These are phyloP conservation scores for Trypoxylus dichotomus DNA, from an alignment of 1,140 invertebrate genomes.

Conservation along the genomic window DNA sequence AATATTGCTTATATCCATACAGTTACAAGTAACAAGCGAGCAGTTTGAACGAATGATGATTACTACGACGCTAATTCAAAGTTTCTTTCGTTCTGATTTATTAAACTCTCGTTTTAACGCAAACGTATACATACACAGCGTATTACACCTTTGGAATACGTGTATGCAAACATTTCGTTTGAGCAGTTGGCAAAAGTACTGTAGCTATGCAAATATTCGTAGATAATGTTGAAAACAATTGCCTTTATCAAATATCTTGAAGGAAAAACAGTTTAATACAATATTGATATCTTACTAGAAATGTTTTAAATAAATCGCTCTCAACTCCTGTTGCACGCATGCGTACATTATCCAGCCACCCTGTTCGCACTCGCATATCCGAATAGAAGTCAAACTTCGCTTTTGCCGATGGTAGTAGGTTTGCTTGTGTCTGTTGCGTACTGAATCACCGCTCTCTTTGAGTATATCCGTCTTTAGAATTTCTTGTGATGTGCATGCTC, in stretches of 20 bases:
- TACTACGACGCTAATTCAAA: too few relatives aligned
- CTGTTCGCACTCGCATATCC: slow-evolving; percentile 2
- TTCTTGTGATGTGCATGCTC: not conserved
- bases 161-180: too few relatives aligned
- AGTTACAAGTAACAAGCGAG: too few relatives aligned
- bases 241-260: not conserved
- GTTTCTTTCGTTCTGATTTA: too few relatives aligned
- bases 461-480: not conserved
- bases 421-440: slow-evolving; percentile 8
- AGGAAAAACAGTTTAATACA: not conserved
- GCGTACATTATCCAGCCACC: slow-evolving; percentile 4
- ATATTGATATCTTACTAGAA: not conserved
- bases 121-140: too few relatives aligned
- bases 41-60: too few relatives aligned
- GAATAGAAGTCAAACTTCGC: slow-evolving; percentile 15
- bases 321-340: not conserved
- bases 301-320: slow-evolving; percentile 18
- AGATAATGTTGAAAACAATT: not conserved
- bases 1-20: too few relatives aligned
- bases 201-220: too few relatives aligned
- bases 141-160: too few relatives aligned
- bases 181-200: too few relatives aligned
- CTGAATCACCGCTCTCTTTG: slow-evolving; percentile 4
- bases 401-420: slow-evolving; percentile 21
- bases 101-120: too few relatives aligned